Percentiles rank a stretch among this genome's conserved stretches.
Conservation (phyloP, 2,797 vertebrate species). For the Glossophaga mutica region DNA sequence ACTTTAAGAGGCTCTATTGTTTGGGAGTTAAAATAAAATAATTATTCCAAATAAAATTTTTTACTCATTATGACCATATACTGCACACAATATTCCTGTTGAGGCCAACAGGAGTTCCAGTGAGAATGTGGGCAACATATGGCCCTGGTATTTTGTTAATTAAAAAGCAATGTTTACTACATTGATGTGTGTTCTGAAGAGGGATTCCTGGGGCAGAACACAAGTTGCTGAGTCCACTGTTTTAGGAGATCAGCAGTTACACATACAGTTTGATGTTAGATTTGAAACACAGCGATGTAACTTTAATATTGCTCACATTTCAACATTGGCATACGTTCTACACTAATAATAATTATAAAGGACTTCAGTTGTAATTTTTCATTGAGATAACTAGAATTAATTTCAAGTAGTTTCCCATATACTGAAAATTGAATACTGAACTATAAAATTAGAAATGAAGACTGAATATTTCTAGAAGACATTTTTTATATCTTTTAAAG, state of each 20-base stretch:
- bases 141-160: conserved; percentile 31
- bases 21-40: conserved; percentile 20
- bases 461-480: background rate
- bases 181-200: conserved; percentile 25
- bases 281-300: background rate
- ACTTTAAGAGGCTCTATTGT: background rate
- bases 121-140: background rate
- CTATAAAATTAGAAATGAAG: background rate
- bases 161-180: conserved; percentile 51
- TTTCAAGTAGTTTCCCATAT: background rate
- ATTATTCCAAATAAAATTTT: conserved; percentile 34
- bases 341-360: background rate
- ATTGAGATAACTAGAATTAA: background rate
- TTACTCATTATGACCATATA: conserved; percentile 37
- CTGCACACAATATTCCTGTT: background rate
- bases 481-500: background rate
- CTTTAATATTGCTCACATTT: background rate
- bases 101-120: conserved; percentile 33
- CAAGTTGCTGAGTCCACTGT: conserved; percentile 35
- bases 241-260: background rate
- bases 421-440: background rate
- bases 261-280: background rate
- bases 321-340: background rate
- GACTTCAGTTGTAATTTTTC: background rate
- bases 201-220: background rate